phyloP scores from a whole-genome alignment of 2,113 vertebrate genomes.

The Apeltes quadracus region DNA sequence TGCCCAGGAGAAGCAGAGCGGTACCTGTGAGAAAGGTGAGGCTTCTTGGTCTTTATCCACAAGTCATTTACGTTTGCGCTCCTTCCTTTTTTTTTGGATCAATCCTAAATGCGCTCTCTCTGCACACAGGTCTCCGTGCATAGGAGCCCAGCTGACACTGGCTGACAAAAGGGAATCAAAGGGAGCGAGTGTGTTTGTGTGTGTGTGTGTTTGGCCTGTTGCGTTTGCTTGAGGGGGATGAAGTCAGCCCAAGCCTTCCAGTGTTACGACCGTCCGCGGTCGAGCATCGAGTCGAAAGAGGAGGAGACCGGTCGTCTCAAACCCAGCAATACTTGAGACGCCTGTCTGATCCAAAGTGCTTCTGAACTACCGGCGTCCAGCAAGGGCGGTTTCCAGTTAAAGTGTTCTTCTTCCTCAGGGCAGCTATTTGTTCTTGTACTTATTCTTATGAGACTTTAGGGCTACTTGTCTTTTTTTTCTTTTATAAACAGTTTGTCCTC shows the following conservation, averaged over 20 bases:
- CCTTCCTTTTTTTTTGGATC: not conserved
- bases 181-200: slow-evolving; percentile 8
- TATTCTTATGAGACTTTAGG: slow-evolving; percentile 38
- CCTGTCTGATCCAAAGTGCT: slow-evolving; percentile 77
- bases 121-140: slow-evolving; percentile 72
- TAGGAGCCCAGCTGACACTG: slow-evolving; percentile 45
- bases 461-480: slow-evolving; percentile 33
- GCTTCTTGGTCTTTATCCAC: not conserved
- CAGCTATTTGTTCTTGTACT: slow-evolving; percentile 55
- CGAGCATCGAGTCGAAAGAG: slow-evolving; percentile 26
- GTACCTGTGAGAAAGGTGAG: slow-evolving; percentile 82
- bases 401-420: slow-evolving; percentile 69
- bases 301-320: slow-evolving; percentile 45
- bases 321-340: slow-evolving; percentile 58
- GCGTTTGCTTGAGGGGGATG: slow-evolving; percentile 64
- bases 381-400: slow-evolving; percentile 42
- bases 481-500: slow-evolving; percentile 40
- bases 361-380: slow-evolving; percentile 53
- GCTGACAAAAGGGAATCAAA: slow-evolving; percentile 49
- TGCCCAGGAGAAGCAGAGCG: slow-evolving; percentile 88
- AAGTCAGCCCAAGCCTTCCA: slow-evolving; percentile 67
- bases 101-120: not conserved
- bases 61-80: not conserved
- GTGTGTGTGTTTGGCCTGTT: not conserved
- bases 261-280: slow-evolving; percentile 64